phyloP scores from a whole-genome alignment of 2,888 invertebrate species.

The Eupelmus urozonus region DNA sequence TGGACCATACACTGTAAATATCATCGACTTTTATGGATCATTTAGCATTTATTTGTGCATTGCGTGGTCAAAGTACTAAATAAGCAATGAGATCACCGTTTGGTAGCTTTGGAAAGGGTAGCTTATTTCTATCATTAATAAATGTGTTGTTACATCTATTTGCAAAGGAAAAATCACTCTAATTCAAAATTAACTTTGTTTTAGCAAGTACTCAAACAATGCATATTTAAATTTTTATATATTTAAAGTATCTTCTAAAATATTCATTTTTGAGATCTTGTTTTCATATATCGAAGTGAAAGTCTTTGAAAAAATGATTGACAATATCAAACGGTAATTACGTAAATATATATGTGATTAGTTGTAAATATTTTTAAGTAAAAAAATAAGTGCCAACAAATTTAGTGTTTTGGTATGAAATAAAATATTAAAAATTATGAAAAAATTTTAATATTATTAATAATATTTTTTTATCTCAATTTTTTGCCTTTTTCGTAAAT shows the following conservation, averaged over 20 bases:
- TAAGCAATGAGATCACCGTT: slow-evolving; percentile 21
- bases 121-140: slow-evolving; percentile 31
- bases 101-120: slow-evolving; percentile 51
- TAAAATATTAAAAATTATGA: no score
- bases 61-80: slow-evolving; percentile 50
- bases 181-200: not conserved
- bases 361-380: no score
- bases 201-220: slow-evolving; percentile 10
- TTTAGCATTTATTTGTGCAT: slow-evolving; percentile 42
- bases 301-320: no score
- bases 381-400: no score
- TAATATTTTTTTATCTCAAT: no score
- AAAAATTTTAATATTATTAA: no score
- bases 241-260: not conserved
- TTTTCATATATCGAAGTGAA: no score
- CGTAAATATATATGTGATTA: no score
- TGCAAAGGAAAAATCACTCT: slow-evolving; percentile 23
- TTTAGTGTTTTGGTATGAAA: no score
- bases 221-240: not conserved
- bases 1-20: slow-evolving; percentile 51
- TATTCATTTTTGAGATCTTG: no score
- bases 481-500: no score
- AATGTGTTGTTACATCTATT: slow-evolving; percentile 13
- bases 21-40: slow-evolving; percentile 52
- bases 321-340: no score